Base-by-base conservation (phyloP, 2,888 invertebrate genomes). In the Drosophila anceps region DNA sequence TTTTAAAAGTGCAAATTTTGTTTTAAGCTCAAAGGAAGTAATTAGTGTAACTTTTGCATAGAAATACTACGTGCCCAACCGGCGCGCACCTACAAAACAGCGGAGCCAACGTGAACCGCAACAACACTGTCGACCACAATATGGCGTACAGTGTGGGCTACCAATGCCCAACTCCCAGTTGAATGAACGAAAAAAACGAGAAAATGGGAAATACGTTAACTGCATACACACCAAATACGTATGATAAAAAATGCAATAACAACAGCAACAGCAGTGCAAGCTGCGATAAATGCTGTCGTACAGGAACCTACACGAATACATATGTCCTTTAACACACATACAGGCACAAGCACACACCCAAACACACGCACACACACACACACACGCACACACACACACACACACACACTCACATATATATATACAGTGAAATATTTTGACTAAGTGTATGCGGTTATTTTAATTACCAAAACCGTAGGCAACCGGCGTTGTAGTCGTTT, bases 1-100 rank as follows among this genome's bases (percentile, higher is more conserved):
- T 91, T 91, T 91, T 90, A 90, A 92, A 87, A 92, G 92, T 90
- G 92, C 90, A 91, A 91, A 91, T 92, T 92, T 91, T 80, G 86
- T 91, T 91, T 92, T 92, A 91, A 92, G 90, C 91, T 90, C 85
- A 84, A 90, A 88, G 88, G 90, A 90, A 90, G 83, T 83, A 91
- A 90, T 91, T 91, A 90, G 90, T 84, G 82, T 81, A 79, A 79
- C 79, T 84, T 79, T 82, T 79, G 78, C 83, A 82, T 81, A 77
- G 79, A 86, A 88, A 86, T 83, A 76, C 86, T 73, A 76, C 86
- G 76, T 80, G 82, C 81, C 74, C 80, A 74, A 77, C 73, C 73
- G 69, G 29, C 48, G 68, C 55, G 74, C 54, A 63, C 50, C 58
- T 62, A 64, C 72, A 61, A 53, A 50, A 67, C 64, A 69, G 70